A percentile compares a stretch with the other conserved stretches of the same genome.
Evolutionary conservation across 2,113 vertebrate species (phyloP).

Genomic region (Leptobrachium ailaonicum): DNA sequence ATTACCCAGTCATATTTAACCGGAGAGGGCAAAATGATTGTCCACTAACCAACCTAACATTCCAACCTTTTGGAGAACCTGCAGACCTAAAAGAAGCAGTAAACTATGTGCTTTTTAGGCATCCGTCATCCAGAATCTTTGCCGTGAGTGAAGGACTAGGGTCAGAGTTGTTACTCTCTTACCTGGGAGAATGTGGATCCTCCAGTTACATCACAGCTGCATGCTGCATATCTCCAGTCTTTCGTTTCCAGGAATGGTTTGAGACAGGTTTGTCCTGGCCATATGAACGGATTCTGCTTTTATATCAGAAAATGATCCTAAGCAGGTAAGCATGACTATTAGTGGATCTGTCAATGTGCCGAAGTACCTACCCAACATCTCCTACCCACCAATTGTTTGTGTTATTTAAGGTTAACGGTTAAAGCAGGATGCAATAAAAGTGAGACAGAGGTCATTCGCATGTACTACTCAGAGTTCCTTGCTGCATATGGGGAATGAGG

Average conservation of each 20-base stretch:
- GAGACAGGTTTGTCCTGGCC: slow-evolving; percentile 69
- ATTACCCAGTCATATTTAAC: slow-evolving; percentile 76
- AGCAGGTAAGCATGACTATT: slow-evolving; percentile 71
- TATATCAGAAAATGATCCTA: slow-evolving; percentile 74
- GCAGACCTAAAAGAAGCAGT: slow-evolving; percentile 78
- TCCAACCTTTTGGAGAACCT: slow-evolving; percentile 79
- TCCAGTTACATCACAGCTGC: slow-evolving; percentile 76
- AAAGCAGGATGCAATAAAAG: no score
- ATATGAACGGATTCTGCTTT: slow-evolving; percentile 73
- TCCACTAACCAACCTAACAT: slow-evolving; percentile 67
- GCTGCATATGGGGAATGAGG: no score
- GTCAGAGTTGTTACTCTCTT: slow-evolving; percentile 80
- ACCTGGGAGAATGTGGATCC: slow-evolving; percentile 84
- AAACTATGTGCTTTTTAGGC: slow-evolving; percentile 73
- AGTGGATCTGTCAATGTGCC: no score
- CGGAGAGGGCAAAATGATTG: slow-evolving; percentile 72
- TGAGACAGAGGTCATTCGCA: no score
- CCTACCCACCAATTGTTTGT: no score
- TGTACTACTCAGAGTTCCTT: no score
- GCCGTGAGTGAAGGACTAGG: slow-evolving; percentile 84
- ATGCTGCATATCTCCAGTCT: slow-evolving; percentile 82
- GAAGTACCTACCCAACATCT: no score
- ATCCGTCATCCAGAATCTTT: slow-evolving; percentile 70
- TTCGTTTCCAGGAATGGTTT: slow-evolving; percentile 82
- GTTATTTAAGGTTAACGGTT: no score